These are phyloP conservation scores for Baryphthengus martii DNA, from an alignment of 2,113 vertebrate genomes.

Conservation along the genomic window DNA sequence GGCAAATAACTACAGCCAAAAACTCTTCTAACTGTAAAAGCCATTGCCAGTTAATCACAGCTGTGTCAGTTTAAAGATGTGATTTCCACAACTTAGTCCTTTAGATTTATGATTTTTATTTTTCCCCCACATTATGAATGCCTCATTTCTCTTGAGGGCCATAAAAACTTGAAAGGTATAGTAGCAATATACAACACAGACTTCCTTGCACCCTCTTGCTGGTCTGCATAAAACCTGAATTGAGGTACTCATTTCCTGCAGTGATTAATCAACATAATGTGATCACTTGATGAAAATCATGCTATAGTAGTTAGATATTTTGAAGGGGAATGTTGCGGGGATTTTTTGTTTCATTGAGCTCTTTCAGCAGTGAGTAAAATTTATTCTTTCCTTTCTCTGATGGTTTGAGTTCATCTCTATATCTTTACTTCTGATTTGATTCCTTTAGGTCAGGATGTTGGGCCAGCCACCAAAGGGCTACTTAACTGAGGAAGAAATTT, in stretches of 20 bases:
- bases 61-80: slow-evolving; percentile 60
- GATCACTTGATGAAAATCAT: slow-evolving; percentile 48
- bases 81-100: slow-evolving; percentile 59
- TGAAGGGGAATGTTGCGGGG: background rate
- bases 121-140: slow-evolving; percentile 32
- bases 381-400: slow-evolving; percentile 20
- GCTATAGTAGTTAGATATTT: background rate
- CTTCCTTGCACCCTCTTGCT: slow-evolving; percentile 59
- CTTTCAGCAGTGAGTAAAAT: background rate
- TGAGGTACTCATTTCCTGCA: slow-evolving; percentile 66
- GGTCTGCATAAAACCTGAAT: slow-evolving; percentile 45
- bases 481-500: background rate
- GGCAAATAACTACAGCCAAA: slow-evolving; percentile 37
- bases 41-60: slow-evolving; percentile 58
- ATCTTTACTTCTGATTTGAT: slow-evolving; percentile 12
- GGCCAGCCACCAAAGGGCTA: background rate
- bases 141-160: slow-evolving; percentile 61
- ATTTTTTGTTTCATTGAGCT: background rate
- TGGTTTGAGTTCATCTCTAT: background rate
- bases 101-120: slow-evolving; percentile 71
- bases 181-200: slow-evolving; percentile 61
- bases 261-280: slow-evolving; percentile 64
- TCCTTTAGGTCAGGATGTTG: background rate
- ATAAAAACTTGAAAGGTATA: slow-evolving; percentile 64
- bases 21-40: slow-evolving; percentile 53